Conservation (phyloP, 2,888 invertebrate genomes). For the Drosophila nigritarsus region DNA sequence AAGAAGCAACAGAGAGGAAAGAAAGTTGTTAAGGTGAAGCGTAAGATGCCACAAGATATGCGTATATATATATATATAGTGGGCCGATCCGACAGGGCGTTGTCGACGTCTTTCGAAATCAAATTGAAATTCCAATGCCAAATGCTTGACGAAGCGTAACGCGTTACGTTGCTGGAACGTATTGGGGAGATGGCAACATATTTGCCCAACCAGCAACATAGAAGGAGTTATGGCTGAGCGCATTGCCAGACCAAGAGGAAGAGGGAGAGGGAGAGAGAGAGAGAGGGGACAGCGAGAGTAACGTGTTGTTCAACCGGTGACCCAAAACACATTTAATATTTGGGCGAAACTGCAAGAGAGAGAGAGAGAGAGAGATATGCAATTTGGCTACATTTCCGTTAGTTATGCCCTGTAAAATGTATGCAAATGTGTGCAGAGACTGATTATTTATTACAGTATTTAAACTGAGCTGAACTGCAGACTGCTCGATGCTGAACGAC, state of each 20-base stretch:
- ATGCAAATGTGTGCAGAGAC: neutral
- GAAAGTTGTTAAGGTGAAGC: conserved; percentile 16
- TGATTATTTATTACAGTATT: neutral
- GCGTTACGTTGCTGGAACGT: neutral
- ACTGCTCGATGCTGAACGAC: neutral
- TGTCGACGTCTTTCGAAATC: conserved; percentile 50
- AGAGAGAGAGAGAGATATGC: neutral
- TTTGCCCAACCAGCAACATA: conserved; percentile 15
- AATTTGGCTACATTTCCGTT: conserved; percentile 28
- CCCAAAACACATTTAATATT: conserved; percentile 38
- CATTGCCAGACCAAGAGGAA: conserved; percentile 16
- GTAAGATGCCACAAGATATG: conserved; percentile 34
- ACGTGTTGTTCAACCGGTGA: conserved; percentile 38
- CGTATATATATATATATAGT: conserved; percentile 25
- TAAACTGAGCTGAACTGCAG: neutral
- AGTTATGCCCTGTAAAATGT: conserved; percentile 23
- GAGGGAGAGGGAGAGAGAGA: neutral
- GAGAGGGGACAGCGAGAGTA: conserved; percentile 6
- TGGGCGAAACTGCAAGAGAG: neutral
- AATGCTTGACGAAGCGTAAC: conserved; percentile 71
- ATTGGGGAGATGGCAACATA: conserved; percentile 6
- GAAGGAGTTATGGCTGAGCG: conserved; percentile 55
- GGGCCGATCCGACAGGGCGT: conserved; percentile 54
- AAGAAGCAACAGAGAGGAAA: neutral
- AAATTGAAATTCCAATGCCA: conserved; percentile 71